These are phyloP conservation scores for Campylomormyrus tamandua DNA, from an alignment of 2,113 vertebrate genomes.

Conservation along the genomic window DNA sequence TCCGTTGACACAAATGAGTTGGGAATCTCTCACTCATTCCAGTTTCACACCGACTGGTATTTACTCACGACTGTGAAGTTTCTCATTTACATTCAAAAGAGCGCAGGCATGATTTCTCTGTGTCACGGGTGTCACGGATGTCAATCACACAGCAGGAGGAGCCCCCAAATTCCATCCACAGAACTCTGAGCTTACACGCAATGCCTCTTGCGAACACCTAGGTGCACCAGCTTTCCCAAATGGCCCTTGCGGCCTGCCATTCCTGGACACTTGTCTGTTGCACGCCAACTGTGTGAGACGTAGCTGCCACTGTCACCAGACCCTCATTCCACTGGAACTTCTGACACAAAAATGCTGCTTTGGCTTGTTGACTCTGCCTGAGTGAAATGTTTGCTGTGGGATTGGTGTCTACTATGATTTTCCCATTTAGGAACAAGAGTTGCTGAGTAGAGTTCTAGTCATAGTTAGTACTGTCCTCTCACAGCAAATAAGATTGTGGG, in stretches of 20 bases:
- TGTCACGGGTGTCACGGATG: background rate
- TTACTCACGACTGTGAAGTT: background rate
- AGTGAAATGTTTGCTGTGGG: constrained; percentile 3
- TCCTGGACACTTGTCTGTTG: background rate
- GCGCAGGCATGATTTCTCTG: background rate
- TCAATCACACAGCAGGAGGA: constrained; percentile 9
- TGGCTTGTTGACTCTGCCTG: background rate
- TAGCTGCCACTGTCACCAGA: background rate
- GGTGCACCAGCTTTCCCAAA: background rate
- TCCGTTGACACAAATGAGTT: background rate
- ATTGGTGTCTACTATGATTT: background rate
- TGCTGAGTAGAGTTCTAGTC: background rate
- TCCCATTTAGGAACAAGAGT: background rate
- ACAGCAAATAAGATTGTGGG: background rate
- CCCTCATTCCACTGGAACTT: background rate
- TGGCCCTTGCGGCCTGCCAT: background rate
- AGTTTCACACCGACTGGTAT: background rate
- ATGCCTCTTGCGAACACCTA: constrained; percentile 39
- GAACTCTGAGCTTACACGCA: constrained; percentile 13
- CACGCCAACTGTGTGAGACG: background rate
- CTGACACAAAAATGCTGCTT: background rate
- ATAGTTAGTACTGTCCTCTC: background rate
- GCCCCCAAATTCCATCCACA: background rate
- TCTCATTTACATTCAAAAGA: background rate
- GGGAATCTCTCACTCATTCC: background rate